Evolutionary conservation across 2,888 invertebrate species (phyloP).

Genomic region (Eupithecia centaureata): DNA sequence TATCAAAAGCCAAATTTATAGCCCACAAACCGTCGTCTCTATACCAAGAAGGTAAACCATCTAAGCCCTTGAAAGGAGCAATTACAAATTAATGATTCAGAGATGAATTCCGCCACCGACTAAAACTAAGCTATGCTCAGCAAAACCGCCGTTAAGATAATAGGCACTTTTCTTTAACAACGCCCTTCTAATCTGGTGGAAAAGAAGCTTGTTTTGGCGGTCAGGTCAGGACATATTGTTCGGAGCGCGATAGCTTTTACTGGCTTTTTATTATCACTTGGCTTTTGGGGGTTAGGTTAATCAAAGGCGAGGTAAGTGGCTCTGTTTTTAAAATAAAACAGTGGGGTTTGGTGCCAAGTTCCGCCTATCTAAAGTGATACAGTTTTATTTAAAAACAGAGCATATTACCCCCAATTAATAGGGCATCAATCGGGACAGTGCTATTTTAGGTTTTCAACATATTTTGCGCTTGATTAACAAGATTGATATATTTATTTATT

Average conservation of each 20-base stretch:
- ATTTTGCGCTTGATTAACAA: too few species aligned
- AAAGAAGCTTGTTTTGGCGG: slow-evolving; percentile 31
- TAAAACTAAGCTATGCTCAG: slow-evolving; percentile 16
- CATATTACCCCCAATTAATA: too few species aligned
- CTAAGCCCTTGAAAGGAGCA: slow-evolving; percentile 3
- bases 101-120: slow-evolving; percentile 1
- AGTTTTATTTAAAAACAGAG: too few species aligned
- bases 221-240: slow-evolving; percentile 30
- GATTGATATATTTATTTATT: too few species aligned
- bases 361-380: not conserved
- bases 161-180: slow-evolving; percentile 42
- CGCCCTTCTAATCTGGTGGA: slow-evolving; percentile 35
- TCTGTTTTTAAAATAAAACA: slow-evolving; percentile 1
- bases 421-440: too few species aligned
- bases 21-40: not conserved
- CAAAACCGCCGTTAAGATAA: slow-evolving; percentile 37
- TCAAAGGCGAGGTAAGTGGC: slow-evolving; percentile 12
- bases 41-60: not conserved
- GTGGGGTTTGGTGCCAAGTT: not conserved
- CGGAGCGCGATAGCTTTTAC: slow-evolving; percentile 22
- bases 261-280: slow-evolving; percentile 28
- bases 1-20: slow-evolving; percentile 5
- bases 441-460: too few species aligned
- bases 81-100: slow-evolving; percentile 13
- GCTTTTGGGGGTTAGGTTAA: slow-evolving; percentile 24